Conservation (phyloP, 1,140 invertebrate genomes). For the Leucophenga varia region DNA sequence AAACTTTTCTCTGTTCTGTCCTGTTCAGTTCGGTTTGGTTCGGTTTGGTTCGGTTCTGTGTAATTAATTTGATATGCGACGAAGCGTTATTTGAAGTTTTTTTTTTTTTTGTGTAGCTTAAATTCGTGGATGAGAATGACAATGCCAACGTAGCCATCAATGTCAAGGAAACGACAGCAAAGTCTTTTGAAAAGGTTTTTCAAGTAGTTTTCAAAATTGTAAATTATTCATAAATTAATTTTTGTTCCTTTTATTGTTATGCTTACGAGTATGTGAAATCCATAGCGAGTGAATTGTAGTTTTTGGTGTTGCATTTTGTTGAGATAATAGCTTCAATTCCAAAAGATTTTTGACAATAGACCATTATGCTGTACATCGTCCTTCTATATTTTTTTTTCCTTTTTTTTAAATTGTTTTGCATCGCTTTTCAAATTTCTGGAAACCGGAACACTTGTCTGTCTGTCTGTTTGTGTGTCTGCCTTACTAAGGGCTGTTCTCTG, state of each 20-base stretch:
- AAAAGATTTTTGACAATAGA: too few species aligned
- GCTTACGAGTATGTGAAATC: conserved; percentile 25
- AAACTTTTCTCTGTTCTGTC: too few species aligned
- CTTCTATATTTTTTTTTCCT: too few species aligned
- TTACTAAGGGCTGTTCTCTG: too few species aligned
- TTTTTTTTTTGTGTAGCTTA: conserved; percentile 50
- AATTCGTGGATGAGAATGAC: conserved; percentile 16
- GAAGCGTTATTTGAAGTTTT: conserved; percentile 50
- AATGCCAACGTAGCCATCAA: conserved; percentile 21
- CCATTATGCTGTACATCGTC: too few species aligned
- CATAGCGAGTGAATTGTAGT: conserved; percentile 17
- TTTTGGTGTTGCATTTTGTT: too few species aligned
- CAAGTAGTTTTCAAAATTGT: conserved; percentile 3
- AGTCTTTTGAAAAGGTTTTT: conserved; percentile 17
- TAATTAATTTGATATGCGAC: conserved; percentile 54
- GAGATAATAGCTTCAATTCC: too few species aligned
- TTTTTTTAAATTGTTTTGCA: conserved; percentile 6
- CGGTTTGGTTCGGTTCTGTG: conserved; percentile 15
- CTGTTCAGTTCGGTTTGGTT: too few species aligned
- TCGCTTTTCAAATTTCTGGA: not conserved
- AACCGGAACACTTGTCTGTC: conserved; percentile 40
- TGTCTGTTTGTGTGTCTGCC: too few species aligned
- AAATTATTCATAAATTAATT: conserved; percentile 44
- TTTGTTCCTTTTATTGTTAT: conserved; percentile 38
- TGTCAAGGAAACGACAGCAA: conserved; percentile 25